phyloP scores from a whole-genome alignment of 2,797 vertebrate species.

The Acanthornis magna region DNA sequence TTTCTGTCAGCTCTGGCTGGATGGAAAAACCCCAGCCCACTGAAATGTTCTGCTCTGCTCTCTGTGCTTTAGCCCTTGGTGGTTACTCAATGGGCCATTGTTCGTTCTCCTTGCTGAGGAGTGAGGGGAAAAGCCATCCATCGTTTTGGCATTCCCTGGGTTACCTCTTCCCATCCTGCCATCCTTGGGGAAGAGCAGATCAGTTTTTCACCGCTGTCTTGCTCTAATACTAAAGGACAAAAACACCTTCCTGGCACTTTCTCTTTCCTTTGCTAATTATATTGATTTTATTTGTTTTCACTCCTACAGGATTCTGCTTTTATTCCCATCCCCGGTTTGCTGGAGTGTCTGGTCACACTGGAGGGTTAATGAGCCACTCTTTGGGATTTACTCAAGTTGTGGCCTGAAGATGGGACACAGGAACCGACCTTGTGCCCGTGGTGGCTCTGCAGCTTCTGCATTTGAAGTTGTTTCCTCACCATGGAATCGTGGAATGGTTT shows the following conservation, averaged over 20 bases:
- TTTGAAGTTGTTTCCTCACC: neutral
- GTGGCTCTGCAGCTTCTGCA: neutral
- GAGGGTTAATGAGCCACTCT: neutral
- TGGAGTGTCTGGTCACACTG: neutral
- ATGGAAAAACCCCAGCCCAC: neutral
- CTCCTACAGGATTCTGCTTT: neutral
- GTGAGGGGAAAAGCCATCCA: neutral
- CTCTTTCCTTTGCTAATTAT: neutral
- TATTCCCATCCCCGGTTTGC: neutral
- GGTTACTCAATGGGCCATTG: neutral
- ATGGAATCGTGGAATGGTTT: neutral
- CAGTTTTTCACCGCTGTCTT: neutral
- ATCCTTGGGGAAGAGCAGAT: neutral
- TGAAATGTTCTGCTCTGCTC: neutral
- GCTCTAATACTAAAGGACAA: neutral
- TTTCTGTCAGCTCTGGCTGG: neutral
- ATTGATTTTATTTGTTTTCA: neutral
- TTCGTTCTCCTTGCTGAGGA: neutral
- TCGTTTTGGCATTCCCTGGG: neutral
- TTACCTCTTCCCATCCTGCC: neutral
- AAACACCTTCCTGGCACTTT: neutral
- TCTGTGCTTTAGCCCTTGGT: neutral
- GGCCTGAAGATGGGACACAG: neutral
- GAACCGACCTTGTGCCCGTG: neutral
- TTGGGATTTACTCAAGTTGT: neutral